Evolutionary conservation across 2,888 invertebrate genomes (phyloP), one percentile per base, ranked within the genome.

Genomic region (Thera britannica): DNA sequence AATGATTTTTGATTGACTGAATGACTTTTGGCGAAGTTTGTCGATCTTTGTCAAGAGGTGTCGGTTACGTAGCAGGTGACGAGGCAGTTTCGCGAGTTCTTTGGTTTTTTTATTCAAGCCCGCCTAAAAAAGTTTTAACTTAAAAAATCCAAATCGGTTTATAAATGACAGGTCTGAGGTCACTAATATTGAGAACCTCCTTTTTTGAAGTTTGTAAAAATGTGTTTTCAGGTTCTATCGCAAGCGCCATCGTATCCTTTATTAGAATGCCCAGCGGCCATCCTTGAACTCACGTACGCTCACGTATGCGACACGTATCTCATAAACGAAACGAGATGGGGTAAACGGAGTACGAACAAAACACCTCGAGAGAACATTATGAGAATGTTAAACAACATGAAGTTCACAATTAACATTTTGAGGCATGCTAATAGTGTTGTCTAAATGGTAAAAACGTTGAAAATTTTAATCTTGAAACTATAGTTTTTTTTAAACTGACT

Each of bases 331-430:
- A 72, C 59, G 62, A 72, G 62, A 67, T 64, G 62, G 66, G 72
- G 72, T 59, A 73, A 65, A 65, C 68, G 65, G 67, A 76, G 61
- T 67, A 74, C 71, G 60, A 71, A 75, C 65, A 70, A 71, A 75
- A 70, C 61, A 64, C 62, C 62, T 67, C 55, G 71, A 2, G 36
- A 61, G 58, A 59, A 74, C 74, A 72, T 77, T 78, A 82, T 82
- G 76, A 83, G 81, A 81, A 78, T 79, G 82, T 81, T 76, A 79
- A n/a, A n/a, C n/a, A n/a, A n/a, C n/a, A n/a, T n/a, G n/a, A n/a
- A n/a, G 71, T 73, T 71, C 72, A 79, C 83, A 83, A 81, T 82
- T 80, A 80, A 77, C 77, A 71, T 62, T 68, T 61, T 56, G 9
- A 56, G 12, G 7, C 9, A 23, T 8, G 7, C 12, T 7, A 9